Conservation (phyloP, 1,140 invertebrate species). For the Diorhabda elongata region DNA sequence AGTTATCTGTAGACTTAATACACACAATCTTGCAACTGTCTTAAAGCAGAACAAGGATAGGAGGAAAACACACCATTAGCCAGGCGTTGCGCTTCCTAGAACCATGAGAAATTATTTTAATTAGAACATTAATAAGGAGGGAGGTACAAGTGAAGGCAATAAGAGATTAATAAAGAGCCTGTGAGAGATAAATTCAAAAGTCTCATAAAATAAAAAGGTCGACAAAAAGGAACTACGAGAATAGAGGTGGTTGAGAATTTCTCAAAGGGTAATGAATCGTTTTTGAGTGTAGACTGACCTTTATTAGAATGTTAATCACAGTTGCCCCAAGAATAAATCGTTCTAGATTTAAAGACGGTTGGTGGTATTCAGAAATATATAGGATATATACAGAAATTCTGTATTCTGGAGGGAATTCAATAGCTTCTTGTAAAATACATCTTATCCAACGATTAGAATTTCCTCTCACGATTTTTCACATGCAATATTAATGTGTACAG, state of each 20-base stretch:
- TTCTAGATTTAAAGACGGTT: no score
- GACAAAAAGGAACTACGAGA: background rate
- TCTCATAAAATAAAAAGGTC: background rate
- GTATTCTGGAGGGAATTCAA: no score
- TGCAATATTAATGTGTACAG: no score
- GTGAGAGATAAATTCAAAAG: background rate
- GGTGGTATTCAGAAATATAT: no score
- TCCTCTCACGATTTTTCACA: no score
- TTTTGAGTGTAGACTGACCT: no score
- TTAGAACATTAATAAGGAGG: background rate
- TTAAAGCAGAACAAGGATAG: background rate
- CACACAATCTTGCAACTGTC: background rate
- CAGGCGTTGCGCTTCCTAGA: background rate
- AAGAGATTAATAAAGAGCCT: background rate
- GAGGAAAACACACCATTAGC: background rate
- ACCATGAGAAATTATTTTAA: slow-evolving; percentile 1
- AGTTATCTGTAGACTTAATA: no score
- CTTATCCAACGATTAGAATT: no score
- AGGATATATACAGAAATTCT: no score
- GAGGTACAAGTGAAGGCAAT: background rate
- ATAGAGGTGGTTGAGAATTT: background rate
- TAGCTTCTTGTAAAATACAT: no score
- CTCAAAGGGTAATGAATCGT: background rate
- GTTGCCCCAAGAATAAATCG: no score
- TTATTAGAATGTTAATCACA: no score